A percentile compares a stretch with the other conserved stretches of the same genome.
These are phyloP conservation scores for Drosophila austrosaltans DNA, from an alignment of 2,888 invertebrate genomes.

Conservation along the genomic window DNA sequence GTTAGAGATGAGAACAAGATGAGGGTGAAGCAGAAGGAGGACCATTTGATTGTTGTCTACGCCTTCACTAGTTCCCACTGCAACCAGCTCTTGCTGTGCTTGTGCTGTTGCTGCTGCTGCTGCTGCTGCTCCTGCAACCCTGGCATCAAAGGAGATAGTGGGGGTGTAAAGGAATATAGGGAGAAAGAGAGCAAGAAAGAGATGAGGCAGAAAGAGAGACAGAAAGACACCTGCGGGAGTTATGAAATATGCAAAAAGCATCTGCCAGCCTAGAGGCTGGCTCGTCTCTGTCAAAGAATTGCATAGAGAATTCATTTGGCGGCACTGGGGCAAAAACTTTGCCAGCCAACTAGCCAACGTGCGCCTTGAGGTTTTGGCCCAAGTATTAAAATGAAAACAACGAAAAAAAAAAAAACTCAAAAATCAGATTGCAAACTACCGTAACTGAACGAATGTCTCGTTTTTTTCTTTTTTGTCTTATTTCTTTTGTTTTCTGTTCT, in stretches of 20 bases:
- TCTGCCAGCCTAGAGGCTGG: constrained; percentile 24
- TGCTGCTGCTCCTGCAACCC: neutral
- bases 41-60: constrained; percentile 62
- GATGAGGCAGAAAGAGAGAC: neutral
- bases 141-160: constrained; percentile 11
- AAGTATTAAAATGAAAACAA: neutral
- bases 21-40: neutral
- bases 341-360: constrained; percentile 2
- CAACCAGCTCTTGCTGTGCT: neutral
- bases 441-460: constrained; percentile 41
- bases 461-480: constrained; percentile 32
- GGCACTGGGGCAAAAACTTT: constrained; percentile 16
- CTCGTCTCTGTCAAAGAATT: constrained; percentile 14
- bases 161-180: neutral
- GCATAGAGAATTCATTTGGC: constrained; percentile 20
- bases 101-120: neutral
- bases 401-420: constrained; percentile 16
- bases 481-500: constrained; percentile 21
- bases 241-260: constrained; percentile 72
- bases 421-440: constrained; percentile 39
- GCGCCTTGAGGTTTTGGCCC: constrained; percentile 13
- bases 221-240: constrained; percentile 61
- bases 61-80: constrained; percentile 8
- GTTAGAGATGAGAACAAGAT: constrained; percentile 18
- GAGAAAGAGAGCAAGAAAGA: neutral